Conservation (phyloP, 1,140 invertebrate species). For the Carposina sasakii region DNA sequence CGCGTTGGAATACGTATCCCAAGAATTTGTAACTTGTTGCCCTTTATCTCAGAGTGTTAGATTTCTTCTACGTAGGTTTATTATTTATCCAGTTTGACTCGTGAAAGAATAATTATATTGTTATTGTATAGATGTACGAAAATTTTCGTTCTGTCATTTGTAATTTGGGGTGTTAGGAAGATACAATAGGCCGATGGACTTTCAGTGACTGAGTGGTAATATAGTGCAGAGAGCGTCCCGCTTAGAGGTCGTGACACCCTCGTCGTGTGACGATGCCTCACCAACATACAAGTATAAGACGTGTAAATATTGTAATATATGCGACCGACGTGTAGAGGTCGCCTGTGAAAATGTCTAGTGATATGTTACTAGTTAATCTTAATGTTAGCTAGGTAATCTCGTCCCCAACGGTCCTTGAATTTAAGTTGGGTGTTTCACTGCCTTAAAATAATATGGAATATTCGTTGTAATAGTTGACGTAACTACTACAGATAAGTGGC, state of each 20-base stretch:
- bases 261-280: slow-evolving; percentile 38
- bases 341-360: slow-evolving; percentile 68
- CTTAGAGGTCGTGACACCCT: slow-evolving; percentile 51
- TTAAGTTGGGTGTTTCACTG: slow-evolving; percentile 71
- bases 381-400: slow-evolving; percentile 72
- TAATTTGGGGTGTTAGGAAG: slow-evolving; percentile 59
- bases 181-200: slow-evolving; percentile 65
- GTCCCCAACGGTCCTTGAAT: slow-evolving; percentile 67
- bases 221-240: slow-evolving; percentile 48
- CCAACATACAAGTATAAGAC: slow-evolving; percentile 58
- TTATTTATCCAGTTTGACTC: slow-evolving; percentile 56
- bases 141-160: slow-evolving; percentile 57
- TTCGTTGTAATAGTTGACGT: slow-evolving; percentile 63
- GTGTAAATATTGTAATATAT: slow-evolving; percentile 71
- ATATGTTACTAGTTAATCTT: slow-evolving; percentile 67
- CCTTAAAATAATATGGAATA: slow-evolving; percentile 66
- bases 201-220: slow-evolving; percentile 60
- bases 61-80: slow-evolving; percentile 63
- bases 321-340: slow-evolving; percentile 61
- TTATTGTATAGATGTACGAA: slow-evolving; percentile 61
- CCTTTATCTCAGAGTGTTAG: slow-evolving; percentile 57
- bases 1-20: slow-evolving; percentile 38
- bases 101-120: slow-evolving; percentile 60
- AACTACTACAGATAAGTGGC: slow-evolving; percentile 64
- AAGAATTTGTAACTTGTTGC: slow-evolving; percentile 50